Conservation (phyloP, 2,113 vertebrate genomes). For the Saimiri boliviensis region DNA sequence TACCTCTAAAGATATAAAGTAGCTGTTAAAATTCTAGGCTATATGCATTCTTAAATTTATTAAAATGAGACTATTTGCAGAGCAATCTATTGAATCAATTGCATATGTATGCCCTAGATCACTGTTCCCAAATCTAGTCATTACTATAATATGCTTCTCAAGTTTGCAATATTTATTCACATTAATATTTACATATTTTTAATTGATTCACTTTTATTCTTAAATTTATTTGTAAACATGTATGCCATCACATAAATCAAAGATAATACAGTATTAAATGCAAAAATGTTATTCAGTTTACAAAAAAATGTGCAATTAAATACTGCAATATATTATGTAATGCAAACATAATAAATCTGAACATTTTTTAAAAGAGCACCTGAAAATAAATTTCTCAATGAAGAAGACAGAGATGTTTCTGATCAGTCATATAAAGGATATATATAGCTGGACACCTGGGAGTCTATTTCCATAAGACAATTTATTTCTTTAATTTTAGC, state of each 20-base stretch:
- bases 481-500: neutral
- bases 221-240: neutral
- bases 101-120: neutral
- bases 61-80: neutral
- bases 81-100: neutral
- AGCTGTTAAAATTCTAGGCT: neutral
- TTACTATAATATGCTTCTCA: neutral
- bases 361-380: neutral
- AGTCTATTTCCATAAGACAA: neutral
- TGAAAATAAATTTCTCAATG: neutral
- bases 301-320: neutral
- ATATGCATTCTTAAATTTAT: neutral
- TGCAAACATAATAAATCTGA: neutral
- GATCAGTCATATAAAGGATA: neutral
- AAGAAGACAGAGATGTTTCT: neutral
- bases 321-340: neutral
- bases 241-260: neutral
- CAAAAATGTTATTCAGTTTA: neutral
- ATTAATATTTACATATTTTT: neutral
- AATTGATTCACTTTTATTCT: neutral
- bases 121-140: neutral
- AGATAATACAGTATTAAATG: neutral
- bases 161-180: neutral
- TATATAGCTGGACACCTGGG: fast-evolving
- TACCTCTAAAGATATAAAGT: neutral